Evolutionary conservation across 1,140 invertebrate genomes (phyloP), one percentile per base, ranked within the genome.

Genomic region (Drosophila saltans): DNA sequence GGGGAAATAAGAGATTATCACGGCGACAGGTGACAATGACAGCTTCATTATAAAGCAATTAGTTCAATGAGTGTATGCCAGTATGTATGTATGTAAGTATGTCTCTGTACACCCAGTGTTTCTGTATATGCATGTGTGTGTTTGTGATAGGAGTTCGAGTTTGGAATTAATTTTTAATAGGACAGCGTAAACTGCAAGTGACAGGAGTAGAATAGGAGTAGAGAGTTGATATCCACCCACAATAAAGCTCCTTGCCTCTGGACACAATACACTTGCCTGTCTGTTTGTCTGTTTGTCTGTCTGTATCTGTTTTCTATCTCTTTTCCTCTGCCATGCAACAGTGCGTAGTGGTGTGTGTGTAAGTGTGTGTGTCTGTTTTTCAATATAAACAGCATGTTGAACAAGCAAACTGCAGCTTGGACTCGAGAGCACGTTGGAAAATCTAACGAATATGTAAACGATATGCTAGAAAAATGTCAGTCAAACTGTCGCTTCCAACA

Each of bases 401-500:
- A 88, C 52, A 57, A 66, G 55, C 75, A 66, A 65, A 28, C 65
- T 48, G n/a, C 60, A 55, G 6, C 66, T 73, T 39, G 66, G 64
- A 75, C 71, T 59, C 48, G 36, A 57, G 36, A 66, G 64, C 82
- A 75, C 57, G 79, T 55, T 88, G 83, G 68, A 83, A 88, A 88
- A 88, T 88, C 84, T 89, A 89, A 89, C 81, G 84, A 84, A 81
- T 83, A 79, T 89, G 88, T 84, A 91, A 91, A 85, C 89, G 89
- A 91, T 91, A 91, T 91, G 89, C 89, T 91, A 91, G 81, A 91
- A 91, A 84, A 91, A 85, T 91, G 89, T 91, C 89, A 91, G 89
- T 91, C 89, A 91, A 91, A 91, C 89, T 91, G 88, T 88, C 88
- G 88, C 83, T 88, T 91, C 80, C 83, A 91, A 91, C 88, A 91